Base-by-base conservation (phyloP, 2,113 vertebrate species). In the Campylomormyrus tamandua region DNA sequence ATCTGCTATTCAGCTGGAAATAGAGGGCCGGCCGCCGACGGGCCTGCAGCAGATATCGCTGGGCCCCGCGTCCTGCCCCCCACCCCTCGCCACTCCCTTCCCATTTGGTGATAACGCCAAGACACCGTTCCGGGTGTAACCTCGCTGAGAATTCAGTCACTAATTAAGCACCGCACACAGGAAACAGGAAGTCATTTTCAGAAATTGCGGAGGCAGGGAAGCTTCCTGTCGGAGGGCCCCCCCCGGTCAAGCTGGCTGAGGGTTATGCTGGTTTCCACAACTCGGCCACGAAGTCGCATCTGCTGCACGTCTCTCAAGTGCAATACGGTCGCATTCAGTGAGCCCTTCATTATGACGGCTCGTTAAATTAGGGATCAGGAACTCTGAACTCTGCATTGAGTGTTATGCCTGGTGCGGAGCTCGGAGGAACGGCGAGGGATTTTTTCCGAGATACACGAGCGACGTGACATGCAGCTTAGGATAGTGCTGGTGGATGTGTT, bases 151-250 rank as follows among this genome's bases (percentile, higher is more conserved):
- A 95, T 92, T 93, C 93, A 94, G 90, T 91, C 90, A 90, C 93
- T 92, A 92, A 94, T 95, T 94, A 93, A 93, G 90, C 77, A 15
- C 48, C 90, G 85, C 86, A 93, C 94, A 93, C 94, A 94, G 94
- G 94, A 95, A 95, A 94, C 93, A 90, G 94, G 94, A 95, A 95
- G 92, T 90, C 89, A 93, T 94, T 95, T 94, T 92, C 90, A 77
- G 85, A 93, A 77, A 87, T 89, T 83, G 31, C 21, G 1, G 52
- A 87, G 77, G n/a, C 19, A 39, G 45, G 46, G 17, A 87, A 24
- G 4, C 58, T 74, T 84, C 45, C 58, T 87, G 58, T 46, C 52
- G 31, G 15, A 49, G 21, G 6, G 2, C 9, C 42, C 7, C 9
- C 42, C 7, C 24, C 17, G 6, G 7, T 11, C 39, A 2, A n/a